phyloP scores from a whole-genome alignment of 2,113 vertebrate genomes.

The Brachypodius melanocephalos region DNA sequence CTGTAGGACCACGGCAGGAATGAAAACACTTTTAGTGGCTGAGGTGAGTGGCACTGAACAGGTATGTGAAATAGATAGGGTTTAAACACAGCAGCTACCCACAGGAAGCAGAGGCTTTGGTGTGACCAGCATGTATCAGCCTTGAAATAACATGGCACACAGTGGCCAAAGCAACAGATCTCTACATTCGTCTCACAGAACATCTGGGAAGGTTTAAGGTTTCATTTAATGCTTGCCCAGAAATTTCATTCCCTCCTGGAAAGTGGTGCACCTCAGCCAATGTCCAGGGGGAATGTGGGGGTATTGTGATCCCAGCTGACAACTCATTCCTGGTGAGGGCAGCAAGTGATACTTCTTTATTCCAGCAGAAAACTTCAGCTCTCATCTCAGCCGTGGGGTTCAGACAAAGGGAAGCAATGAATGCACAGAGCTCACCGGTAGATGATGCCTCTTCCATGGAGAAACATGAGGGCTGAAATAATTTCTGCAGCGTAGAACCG shows the following conservation, averaged over 20 bases:
- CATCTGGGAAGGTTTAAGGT: neutral
- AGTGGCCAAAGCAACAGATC: neutral
- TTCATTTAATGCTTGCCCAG: neutral
- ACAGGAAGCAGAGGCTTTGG: neutral
- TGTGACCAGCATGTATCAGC: neutral
- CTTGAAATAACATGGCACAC: neutral
- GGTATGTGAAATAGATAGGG: neutral
- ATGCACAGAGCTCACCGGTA: constrained; percentile 83
- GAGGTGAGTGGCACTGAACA: neutral
- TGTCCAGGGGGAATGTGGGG: neutral
- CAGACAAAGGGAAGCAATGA: neutral
- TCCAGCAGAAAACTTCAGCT: neutral
- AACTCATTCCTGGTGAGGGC: neutral
- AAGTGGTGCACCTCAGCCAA: neutral
- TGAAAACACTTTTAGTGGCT: neutral
- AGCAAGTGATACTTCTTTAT: neutral
- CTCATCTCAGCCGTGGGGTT: neutral
- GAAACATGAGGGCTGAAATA: constrained; percentile 94
- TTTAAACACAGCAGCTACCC: neutral
- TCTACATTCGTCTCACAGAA: neutral
- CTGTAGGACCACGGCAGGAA: neutral
- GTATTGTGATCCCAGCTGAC: neutral
- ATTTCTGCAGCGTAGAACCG: constrained; percentile 96
- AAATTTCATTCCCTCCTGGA: neutral
- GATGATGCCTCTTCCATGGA: constrained; percentile 92